Evolutionary conservation across 2,113 vertebrate genomes (phyloP), one percentile per base, ranked within the genome.

Genomic region (Dipodomys merriami): DNA sequence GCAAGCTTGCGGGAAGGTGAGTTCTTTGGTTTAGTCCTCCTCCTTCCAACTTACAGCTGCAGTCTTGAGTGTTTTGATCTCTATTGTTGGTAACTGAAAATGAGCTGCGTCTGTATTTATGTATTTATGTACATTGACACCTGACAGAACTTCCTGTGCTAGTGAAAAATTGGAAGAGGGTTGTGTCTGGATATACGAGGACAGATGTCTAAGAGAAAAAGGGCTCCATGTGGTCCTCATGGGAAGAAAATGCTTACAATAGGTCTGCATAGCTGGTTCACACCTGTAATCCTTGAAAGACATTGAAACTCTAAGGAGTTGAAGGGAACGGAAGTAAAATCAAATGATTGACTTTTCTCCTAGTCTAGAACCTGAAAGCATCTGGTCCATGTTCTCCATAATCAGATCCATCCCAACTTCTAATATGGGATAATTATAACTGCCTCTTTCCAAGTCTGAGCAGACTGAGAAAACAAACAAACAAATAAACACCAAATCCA

Each of bases 301-400:
- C 86, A 15, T 39, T 74, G 39, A 27, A 19, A 19, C 60, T 69
- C 7, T 65, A 49, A 39, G 29, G 5, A 4, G 12, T 80, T 4
- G 4, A 87, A 78, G 23, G 74, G 23, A 83, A 65, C 9, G 57
- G 19, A 64, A 57, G 20, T 33, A 44, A 35, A 44, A n/a, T 0
- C 8, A 83, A 16, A 57, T 39, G 12, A 18, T 80, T 87, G 4
- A 39, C 68, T 57, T 71, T 5, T 29, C 19, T 29, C 39, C 10
- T 81, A 25, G 44, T 76, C 12, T 23, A 65, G 13, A 67, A 10
- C n/a, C 27, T 8, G 76, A 81, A 69, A 73, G 30, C 82, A 62
- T 39, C 12, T 12, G 6, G 5, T 22, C 23, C 44, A 53, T 0
- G 0, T 5, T 20, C 30, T 68, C 2, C 16, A 9, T 5, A 25